These are phyloP conservation scores for Caenorhabditis sinica DNA, from an alignment of 2,888 invertebrate species.

Conservation along the genomic window DNA sequence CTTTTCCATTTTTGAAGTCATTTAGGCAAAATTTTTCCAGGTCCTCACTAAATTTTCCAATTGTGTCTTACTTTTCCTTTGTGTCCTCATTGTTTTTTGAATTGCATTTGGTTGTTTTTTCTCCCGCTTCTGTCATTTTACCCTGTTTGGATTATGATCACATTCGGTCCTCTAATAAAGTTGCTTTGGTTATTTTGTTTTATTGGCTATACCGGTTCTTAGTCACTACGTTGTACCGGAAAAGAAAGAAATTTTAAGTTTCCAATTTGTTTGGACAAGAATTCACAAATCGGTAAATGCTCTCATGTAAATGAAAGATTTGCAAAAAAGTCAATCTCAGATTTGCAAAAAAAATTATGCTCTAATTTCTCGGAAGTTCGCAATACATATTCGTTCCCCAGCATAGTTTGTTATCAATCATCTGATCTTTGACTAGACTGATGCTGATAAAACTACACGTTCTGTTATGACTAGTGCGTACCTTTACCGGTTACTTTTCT, in stretches of 20 bases:
- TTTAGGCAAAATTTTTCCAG: conserved; percentile 33
- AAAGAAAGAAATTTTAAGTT: neutral
- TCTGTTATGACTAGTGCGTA: neutral
- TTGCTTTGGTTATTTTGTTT: conserved; percentile 17
- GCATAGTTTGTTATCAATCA: neutral
- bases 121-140: conserved; percentile 2
- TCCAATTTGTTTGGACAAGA: no score
- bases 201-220: neutral
- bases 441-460: conserved; percentile 36
- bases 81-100: neutral
- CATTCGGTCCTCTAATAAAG: conserved; percentile 17
- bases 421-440: conserved; percentile 2
- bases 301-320: no score
- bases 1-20: conserved; percentile 9
- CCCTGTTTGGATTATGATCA: neutral
- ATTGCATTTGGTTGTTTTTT: conserved; percentile 23
- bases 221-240: conserved; percentile 34
- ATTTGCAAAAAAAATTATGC: neutral
- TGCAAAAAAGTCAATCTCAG: no score
- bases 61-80: neutral
- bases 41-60: neutral
- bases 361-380: neutral
- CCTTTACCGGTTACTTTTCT: neutral
- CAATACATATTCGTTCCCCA: neutral
- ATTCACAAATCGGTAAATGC: no score